Base-by-base conservation (phyloP, 1,140 invertebrate species). In the Procambarus clarkii region DNA sequence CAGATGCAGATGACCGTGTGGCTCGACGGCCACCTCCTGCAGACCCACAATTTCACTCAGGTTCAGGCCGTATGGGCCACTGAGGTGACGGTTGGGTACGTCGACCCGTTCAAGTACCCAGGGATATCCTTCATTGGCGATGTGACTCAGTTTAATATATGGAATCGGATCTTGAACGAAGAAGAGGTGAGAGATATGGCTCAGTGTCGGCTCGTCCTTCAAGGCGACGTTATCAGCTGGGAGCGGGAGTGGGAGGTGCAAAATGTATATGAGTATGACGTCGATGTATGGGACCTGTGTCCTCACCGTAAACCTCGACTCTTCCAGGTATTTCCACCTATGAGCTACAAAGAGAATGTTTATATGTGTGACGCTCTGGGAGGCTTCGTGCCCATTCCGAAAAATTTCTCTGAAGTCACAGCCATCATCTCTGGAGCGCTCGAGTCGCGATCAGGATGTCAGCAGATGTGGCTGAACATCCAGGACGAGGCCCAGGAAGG, bases 91-190 rank as follows among this genome's bases (percentile, higher is more conserved):
- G 58, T 92, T 15, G 87, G 87, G 21, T 86, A 85, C 74, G 60
- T 86, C 46, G 24, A 46, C 24, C 54, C 86, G 0, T 58, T 71
- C 24, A 13, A 77, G 8, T 78, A 74, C 74, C 44, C 86, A 21
- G 82, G 71, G 4, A 46, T 76, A n/a, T 88, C 84, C n/a, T 90
- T 92, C 58, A 86, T 71, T 15, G 92, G 92, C 3, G 85, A 92
- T 24, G 58, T 92, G 11, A 92, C 92, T 0, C 92, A 92, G 77
- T 89, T 92, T n/a, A 92, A 92, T 74, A 69, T 92, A 34, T 92
- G 92, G 92, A 64, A 74, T 24, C 58, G 87, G 60, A 60, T 64
- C 4, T 82, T 92, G 34, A 50, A n/a, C 21, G 50, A 24, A 24
- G 15, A 86, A n/a, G 92, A 92, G 21, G 50, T 90, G 8, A 50